These are phyloP conservation scores for Sinella curviseta DNA, from an alignment of 1,140 invertebrate species.

Conservation along the genomic window DNA sequence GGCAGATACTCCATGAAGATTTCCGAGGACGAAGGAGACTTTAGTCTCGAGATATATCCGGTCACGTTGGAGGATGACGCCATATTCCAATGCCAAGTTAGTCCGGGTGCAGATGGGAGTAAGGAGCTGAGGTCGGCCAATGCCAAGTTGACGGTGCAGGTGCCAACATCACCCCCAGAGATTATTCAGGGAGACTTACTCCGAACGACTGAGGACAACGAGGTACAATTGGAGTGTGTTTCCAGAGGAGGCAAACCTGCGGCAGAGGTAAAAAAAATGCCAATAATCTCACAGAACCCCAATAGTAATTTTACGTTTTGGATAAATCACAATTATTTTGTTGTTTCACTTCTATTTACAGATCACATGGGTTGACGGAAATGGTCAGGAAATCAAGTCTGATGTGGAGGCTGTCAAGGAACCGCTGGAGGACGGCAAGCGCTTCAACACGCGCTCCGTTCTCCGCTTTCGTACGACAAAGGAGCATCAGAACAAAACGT, in stretches of 20 bases:
- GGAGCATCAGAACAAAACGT: conserved; percentile 83
- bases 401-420: conserved; percentile 73
- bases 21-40: conserved; percentile 88
- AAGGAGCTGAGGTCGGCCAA: conserved; percentile 77
- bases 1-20: conserved; percentile 91
- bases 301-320: not conserved
- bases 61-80: conserved; percentile 88
- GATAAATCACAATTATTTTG: not conserved
- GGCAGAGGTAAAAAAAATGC: conserved; percentile 69
- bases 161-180: conserved; percentile 83
- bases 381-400: conserved; percentile 70
- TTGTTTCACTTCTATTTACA: conserved; percentile 52
- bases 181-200: conserved; percentile 79
- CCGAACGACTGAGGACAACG: conserved; percentile 80
- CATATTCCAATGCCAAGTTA: conserved; percentile 85
- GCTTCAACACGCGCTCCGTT: conserved; percentile 80
- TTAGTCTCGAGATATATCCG: conserved; percentile 80
- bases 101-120: conserved; percentile 67
- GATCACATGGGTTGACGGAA: conserved; percentile 91
- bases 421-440: conserved; percentile 69
- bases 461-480: conserved; percentile 79
- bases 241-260: conserved; percentile 87
- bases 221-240: conserved; percentile 84
- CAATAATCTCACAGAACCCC: not conserved
- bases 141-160: conserved; percentile 79